Percentiles rank a stretch among this genome's conserved stretches.
These are phyloP conservation scores for Choreutis nemorana DNA, from an alignment of 2,888 invertebrate genomes.

Conservation along the genomic window DNA sequence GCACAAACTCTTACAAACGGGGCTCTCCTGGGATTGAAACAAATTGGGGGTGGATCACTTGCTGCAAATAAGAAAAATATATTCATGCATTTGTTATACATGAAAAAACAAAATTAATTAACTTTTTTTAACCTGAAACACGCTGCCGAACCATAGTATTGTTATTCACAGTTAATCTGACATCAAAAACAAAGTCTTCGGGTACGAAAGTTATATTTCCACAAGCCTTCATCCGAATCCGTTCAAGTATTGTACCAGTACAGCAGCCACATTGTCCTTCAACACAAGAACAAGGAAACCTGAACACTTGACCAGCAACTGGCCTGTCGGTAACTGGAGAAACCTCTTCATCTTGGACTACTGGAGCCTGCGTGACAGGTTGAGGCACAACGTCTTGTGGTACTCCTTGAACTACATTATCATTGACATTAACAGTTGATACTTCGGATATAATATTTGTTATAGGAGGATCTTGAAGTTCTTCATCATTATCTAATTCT, in stretches of 20 bases:
- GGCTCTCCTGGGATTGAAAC: slow-evolving; percentile 74
- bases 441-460: slow-evolving; percentile 18
- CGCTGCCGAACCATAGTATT: slow-evolving; percentile 74
- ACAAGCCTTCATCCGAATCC: slow-evolving; percentile 77
- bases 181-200: slow-evolving; percentile 83
- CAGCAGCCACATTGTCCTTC: slow-evolving; percentile 74
- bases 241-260: slow-evolving; percentile 69
- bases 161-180: slow-evolving; percentile 76
- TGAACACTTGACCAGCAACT: slow-evolving; percentile 50
- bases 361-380: slow-evolving; percentile 20
- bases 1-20: slow-evolving; percentile 76
- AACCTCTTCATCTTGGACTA: slow-evolving; percentile 21
- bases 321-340: slow-evolving; percentile 17
- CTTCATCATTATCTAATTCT: slow-evolving; percentile 18
- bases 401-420: slow-evolving; percentile 15
- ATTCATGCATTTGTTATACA: slow-evolving; percentile 5
- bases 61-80: slow-evolving; percentile 49
- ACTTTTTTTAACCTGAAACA: slow-evolving; percentile 76
- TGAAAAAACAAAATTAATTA: slow-evolving; percentile 1
- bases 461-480: slow-evolving; percentile 19
- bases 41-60: slow-evolving; percentile 77
- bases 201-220: slow-evolving; percentile 81
- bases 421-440: slow-evolving; percentile 5
- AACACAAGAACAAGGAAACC: slow-evolving; percentile 70
- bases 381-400: slow-evolving; percentile 14